These are phyloP conservation scores for Lagria hirta DNA, from an alignment of 2,888 invertebrate species.

Conservation along the genomic window DNA sequence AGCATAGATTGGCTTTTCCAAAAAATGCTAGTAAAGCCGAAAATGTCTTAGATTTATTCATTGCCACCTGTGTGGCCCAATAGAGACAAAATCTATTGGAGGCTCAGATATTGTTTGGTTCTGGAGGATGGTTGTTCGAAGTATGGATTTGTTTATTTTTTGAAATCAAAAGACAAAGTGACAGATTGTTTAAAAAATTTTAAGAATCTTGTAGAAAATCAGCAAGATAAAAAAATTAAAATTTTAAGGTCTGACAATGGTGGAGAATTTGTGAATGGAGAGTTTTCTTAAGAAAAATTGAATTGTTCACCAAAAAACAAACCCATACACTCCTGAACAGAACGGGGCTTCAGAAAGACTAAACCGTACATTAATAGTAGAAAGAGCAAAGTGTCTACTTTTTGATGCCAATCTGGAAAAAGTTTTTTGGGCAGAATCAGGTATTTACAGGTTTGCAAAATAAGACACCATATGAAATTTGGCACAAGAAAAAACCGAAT, in stretches of 20 bases:
- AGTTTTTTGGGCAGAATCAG: conserved; percentile 38
- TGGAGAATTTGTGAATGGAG: conserved; percentile 31
- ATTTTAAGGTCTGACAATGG: conserved; percentile 35
- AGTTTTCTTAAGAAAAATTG: conserved; percentile 25
- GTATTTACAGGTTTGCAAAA: conserved; percentile 19
- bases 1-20: conserved; percentile 36
- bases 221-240: conserved; percentile 33
- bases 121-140: conserved; percentile 41
- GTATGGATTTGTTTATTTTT: conserved; percentile 33
- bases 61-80: conserved; percentile 41
- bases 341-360: conserved; percentile 34
- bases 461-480: conserved; percentile 42
- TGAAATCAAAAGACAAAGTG: conserved; percentile 34
- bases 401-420: conserved; percentile 34
- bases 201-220: conserved; percentile 32
- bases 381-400: conserved; percentile 36
- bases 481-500: conserved; percentile 41
- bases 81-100: conserved; percentile 32
- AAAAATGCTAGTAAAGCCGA: conserved; percentile 29
- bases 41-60: conserved; percentile 35
- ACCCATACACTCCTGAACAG: conserved; percentile 28
- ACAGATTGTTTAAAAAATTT: conserved; percentile 29
- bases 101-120: conserved; percentile 36
- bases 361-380: conserved; percentile 35
- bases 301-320: conserved; percentile 28